Base-by-base conservation (phyloP, 2,113 vertebrate genomes). In the Spilogale gracilis region DNA sequence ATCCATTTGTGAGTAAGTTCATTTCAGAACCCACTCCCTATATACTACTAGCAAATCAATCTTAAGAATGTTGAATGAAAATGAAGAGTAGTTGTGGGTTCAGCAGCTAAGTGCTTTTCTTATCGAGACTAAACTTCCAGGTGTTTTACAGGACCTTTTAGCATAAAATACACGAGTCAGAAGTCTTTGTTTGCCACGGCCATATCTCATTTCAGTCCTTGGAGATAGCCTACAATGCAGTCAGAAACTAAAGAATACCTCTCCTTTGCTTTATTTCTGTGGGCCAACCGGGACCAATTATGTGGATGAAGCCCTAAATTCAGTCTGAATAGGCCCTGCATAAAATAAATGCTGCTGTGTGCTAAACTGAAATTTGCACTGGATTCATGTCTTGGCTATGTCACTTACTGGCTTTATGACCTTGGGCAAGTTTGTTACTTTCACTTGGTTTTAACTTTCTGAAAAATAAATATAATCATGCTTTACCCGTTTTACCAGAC, bases 21-120 rank as follows among this genome's bases (percentile, higher is more conserved):
- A 83, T 67, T 92, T 97, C 61, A 92, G 48, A 95, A 67, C 2
- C 43, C 17, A 54, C 18, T 14, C 30, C n/a, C 16, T 89, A 85
- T 65, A 94, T 52, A 92, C 71, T 89, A 60, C 65, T 84, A 96
- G 43, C 38, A 94, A 96, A 94, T 96, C 89, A 94, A 84, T 97
- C 92, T 94, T 94, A 95, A 98, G 85, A 86, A 67, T 80, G 88
- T 76, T 89, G 83, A 93, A 88, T 93, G 86, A 91, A 95, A 94
- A 92, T n/a, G 61, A 95, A 63, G 27, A 69, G 69, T 18, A 83
- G 13, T 92, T 94, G 81, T 95, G 56, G 48, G 91, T 86, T 91
- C 81, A 96, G 67, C 54, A 74, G n/a, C 21, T 80, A 94, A 95
- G 87, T 81, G 58, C 27, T 94, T 96, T 90, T 87, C 69, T 96